Evolutionary conservation across 64 coral and sea anemone genomes (phyloP).

Genomic region (Orbicella faveolata): DNA sequence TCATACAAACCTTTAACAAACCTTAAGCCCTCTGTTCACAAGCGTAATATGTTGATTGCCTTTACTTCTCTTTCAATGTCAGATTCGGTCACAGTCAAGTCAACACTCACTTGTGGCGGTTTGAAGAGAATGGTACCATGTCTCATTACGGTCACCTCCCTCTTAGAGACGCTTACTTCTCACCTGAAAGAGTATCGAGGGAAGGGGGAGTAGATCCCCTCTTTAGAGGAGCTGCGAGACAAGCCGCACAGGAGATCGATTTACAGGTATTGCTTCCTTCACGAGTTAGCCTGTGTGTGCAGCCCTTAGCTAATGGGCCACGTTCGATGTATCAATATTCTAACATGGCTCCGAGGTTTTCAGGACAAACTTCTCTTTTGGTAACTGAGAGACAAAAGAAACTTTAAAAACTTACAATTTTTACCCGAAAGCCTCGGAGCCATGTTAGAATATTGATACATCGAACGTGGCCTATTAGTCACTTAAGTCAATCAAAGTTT

Average conservation of each 20-base stretch:
- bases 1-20: too few species aligned
- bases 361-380: too few species aligned
- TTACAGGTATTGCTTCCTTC: constrained; percentile 42
- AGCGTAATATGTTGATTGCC: background rate
- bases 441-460: too few species aligned
- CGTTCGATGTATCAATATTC: too few species aligned
- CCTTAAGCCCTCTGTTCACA: too few species aligned
- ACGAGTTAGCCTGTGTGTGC: background rate
- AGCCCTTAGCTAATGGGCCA: background rate
- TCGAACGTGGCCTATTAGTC: too few species aligned
- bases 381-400: too few species aligned
- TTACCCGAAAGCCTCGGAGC: too few species aligned
- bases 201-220: constrained; percentile 89
- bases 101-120: constrained; percentile 69
- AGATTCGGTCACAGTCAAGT: constrained; percentile 95
- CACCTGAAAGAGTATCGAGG: constrained; percentile 75
- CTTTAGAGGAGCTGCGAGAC: constrained; percentile 61
- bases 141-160: constrained; percentile 74
- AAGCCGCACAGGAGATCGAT: constrained; percentile 84
- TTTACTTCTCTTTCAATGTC: background rate
- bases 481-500: background rate
- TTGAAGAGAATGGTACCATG: constrained; percentile 72
- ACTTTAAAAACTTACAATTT: too few species aligned
- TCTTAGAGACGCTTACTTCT: constrained; percentile 85
- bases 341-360: too few species aligned